Evolutionary conservation across 1,140 invertebrate genomes (phyloP).

Genomic region (Phenacoccus solenopsis): DNA sequence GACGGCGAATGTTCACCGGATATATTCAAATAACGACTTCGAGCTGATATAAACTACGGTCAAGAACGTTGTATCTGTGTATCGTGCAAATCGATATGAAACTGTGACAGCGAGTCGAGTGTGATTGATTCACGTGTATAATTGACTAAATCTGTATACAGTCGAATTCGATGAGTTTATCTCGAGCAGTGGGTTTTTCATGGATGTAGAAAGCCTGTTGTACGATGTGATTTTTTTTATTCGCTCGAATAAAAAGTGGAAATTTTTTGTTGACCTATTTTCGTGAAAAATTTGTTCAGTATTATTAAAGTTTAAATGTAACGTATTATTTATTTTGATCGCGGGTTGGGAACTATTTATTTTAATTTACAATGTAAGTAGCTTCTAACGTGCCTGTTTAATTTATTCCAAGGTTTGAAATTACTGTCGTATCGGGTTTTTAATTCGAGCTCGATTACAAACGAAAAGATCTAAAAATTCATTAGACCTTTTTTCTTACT

Average conservation of each 20-base stretch:
- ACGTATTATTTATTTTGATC: neutral
- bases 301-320: slow-evolving; percentile 4
- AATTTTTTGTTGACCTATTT: neutral
- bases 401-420: neutral
- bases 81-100: too few relatives aligned
- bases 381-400: neutral
- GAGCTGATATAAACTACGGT: neutral
- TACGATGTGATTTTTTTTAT: neutral
- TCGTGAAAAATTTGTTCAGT: neutral
- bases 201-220: too few relatives aligned
- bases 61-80: too few relatives aligned
- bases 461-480: neutral
- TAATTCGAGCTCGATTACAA: too few relatives aligned
- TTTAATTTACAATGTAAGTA: neutral
- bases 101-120: neutral
- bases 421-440: too few relatives aligned
- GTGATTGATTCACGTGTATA: neutral
- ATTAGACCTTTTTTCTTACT: neutral
- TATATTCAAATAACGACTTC: neutral
- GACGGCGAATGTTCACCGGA: slow-evolving; percentile 31
- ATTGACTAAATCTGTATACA: neutral
- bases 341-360: neutral
- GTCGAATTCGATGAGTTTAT: neutral
- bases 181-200: too few relatives aligned
- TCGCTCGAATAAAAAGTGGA: neutral